Conservation (phyloP, 2,888 invertebrate genomes). For the Mantis religiosa region DNA sequence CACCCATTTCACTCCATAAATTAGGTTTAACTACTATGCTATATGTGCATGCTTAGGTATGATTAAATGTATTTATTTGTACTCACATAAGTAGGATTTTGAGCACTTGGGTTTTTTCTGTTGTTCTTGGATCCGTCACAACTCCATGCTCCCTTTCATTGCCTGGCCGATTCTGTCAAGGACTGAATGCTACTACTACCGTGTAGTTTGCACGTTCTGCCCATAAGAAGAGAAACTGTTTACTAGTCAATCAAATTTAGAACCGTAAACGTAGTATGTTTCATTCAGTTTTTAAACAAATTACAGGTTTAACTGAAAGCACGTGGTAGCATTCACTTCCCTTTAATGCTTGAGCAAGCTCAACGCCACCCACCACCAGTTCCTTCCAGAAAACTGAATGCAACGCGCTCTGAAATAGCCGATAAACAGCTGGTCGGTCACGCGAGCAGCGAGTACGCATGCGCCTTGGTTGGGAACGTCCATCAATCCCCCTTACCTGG, state of each 20-base stretch:
- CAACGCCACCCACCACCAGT: neutral
- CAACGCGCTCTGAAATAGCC: neutral
- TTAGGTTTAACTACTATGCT: no score
- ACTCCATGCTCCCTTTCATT: neutral
- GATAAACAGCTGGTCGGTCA: neutral
- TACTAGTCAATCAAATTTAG: neutral
- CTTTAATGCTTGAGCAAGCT: neutral
- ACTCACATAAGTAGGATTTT: neutral
- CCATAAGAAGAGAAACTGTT: neutral
- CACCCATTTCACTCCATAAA: no score
- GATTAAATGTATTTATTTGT: neutral
- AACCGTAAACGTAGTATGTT: neutral
- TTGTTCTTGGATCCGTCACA: neutral
- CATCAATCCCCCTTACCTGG: neutral
- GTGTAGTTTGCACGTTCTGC: neutral
- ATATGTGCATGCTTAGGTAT: no score
- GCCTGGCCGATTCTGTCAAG: neutral
- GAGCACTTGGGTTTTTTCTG: neutral
- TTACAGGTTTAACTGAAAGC: neutral
- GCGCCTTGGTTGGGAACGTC: neutral
- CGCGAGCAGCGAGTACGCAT: neutral
- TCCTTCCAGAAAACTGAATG: neutral
- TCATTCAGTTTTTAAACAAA: neutral
- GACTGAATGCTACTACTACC: neutral
- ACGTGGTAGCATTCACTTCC: neutral